Evolutionary conservation across 2,797 vertebrate species (phyloP).

Genomic region (Lagocephalus sceleratus): DNA sequence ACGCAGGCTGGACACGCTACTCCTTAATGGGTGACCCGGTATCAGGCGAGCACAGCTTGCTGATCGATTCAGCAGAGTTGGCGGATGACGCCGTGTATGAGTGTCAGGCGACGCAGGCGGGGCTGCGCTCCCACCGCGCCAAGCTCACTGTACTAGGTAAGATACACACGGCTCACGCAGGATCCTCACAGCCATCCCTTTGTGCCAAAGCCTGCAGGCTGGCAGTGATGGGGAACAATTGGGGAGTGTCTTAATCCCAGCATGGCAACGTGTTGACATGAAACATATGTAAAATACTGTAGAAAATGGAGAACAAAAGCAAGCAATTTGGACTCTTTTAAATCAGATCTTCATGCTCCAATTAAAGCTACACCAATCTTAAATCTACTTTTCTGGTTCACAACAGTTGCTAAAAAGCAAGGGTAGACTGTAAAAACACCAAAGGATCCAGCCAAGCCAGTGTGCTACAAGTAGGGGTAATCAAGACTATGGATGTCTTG

Average conservation of each 20-base stretch:
- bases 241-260: slow-evolving; percentile 49
- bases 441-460: slow-evolving; percentile 35
- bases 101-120: slow-evolving; percentile 90
- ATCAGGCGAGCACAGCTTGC: slow-evolving; percentile 87
- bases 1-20: slow-evolving; percentile 87
- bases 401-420: not conserved
- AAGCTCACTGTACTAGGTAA: slow-evolving; percentile 86
- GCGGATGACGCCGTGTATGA: slow-evolving; percentile 88
- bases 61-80: slow-evolving; percentile 84
- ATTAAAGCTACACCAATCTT: slow-evolving; percentile 40
- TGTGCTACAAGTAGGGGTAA: slow-evolving; percentile 57
- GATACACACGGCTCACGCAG: slow-evolving; percentile 58
- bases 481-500: slow-evolving; percentile 67
- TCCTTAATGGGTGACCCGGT: slow-evolving; percentile 83
- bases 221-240: slow-evolving; percentile 39
- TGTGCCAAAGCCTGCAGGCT: slow-evolving; percentile 46
- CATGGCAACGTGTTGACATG: slow-evolving; percentile 22
- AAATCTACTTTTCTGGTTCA: slow-evolving; percentile 50
- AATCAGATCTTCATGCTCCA: slow-evolving; percentile 26
- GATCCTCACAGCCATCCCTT: slow-evolving; percentile 52
- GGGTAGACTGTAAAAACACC: slow-evolving; percentile 22
- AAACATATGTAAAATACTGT: slow-evolving; percentile 6
- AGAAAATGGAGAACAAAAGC: slow-evolving; percentile 12
- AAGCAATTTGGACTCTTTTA: slow-evolving; percentile 34
- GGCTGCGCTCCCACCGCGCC: slow-evolving; percentile 84